Base-by-base conservation (phyloP, 2,888 invertebrate genomes). In the Copidosoma aretas region DNA sequence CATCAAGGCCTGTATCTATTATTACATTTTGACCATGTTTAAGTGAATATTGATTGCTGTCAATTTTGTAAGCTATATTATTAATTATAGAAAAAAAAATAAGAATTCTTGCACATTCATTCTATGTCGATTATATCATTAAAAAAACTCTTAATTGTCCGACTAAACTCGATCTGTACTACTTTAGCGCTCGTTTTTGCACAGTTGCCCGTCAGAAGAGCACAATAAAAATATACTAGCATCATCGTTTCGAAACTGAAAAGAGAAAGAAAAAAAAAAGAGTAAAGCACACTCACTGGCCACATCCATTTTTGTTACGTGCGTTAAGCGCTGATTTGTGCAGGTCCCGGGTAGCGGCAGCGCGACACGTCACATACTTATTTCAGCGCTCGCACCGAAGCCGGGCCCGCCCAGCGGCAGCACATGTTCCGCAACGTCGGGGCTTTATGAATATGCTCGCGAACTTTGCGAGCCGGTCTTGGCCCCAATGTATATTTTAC, bases 401-500 rank as follows among this genome's bases (percentile, higher is more conserved):
- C 41, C 41, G 10, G 8, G 10, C 41, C 41, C 41, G 14, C 41
- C 41, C 14, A 12, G 25, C 2, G 12, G 1, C 24, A 21, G 14
- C 43, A 8, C 10, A 17, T 8, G n/a, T 39, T 41, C 21, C 41
- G 1, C 43, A 15, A 10, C 66, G 12, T 52, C 15, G 56, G 54
- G 22, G n/a, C n/a, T 53, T 59, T 63, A 63, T 54, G 54, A 63
- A 59, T 67, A 60, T 49, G 59, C 49, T 49, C 15, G 32, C 32
- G 32, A 19, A 21, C n/a, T n/a, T 51, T 21, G 12, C 15, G n/a
- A 22, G 58, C 54, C 54, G 14, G 43, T n/a, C 54, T 21, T 10
- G 17, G 25, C 46, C 46, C n/a, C 60, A 46, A 56, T 60, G 32
- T 32, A 22, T 68, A 68, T 60, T 68, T 64, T 21, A 49, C 60